Evolutionary conservation across 2,888 invertebrate species (phyloP).

Genomic region (Acheta domesticus): DNA sequence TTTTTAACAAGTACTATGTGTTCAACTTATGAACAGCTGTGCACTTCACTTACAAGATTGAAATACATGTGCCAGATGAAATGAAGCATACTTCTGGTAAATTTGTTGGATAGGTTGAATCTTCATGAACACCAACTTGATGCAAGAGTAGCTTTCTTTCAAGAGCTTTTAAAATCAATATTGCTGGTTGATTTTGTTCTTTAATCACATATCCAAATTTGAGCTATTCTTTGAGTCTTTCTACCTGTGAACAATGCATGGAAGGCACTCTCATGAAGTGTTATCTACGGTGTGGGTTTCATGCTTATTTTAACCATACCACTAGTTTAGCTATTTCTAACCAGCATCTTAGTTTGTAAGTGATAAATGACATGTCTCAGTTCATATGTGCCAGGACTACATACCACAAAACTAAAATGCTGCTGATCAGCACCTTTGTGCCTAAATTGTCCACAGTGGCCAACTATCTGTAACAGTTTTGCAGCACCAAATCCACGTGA

Average conservation of each 20-base stretch:
- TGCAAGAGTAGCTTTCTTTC: background rate
- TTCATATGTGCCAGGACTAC: slow-evolving; percentile 18
- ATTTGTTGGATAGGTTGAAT: background rate
- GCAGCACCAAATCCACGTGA: slow-evolving; percentile 9
- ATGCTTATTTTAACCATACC: background rate
- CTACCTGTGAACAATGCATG: background rate
- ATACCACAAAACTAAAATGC: background rate
- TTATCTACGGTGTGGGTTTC: background rate
- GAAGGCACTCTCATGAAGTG: background rate
- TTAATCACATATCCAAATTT: slow-evolving; percentile 9
- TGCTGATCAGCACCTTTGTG: slow-evolving; percentile 18
- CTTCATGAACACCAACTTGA: background rate
- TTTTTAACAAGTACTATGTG: slow-evolving; percentile 28
- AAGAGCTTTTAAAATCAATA: background rate
- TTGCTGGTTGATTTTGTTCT: background rate
- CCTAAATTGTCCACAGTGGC: slow-evolving; percentile 11
- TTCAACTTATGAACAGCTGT: slow-evolving; percentile 30
- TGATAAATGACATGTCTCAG: background rate
- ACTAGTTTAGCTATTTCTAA: background rate
- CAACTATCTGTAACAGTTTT: background rate
- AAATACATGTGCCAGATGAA: background rate
- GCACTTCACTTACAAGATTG: slow-evolving; percentile 11
- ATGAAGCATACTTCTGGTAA: background rate
- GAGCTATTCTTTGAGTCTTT: background rate
- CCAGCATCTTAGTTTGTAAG: too few species aligned